These are phyloP conservation scores for Pholis gunnellus DNA, from an alignment of 2,113 vertebrate genomes.

Conservation along the genomic window DNA sequence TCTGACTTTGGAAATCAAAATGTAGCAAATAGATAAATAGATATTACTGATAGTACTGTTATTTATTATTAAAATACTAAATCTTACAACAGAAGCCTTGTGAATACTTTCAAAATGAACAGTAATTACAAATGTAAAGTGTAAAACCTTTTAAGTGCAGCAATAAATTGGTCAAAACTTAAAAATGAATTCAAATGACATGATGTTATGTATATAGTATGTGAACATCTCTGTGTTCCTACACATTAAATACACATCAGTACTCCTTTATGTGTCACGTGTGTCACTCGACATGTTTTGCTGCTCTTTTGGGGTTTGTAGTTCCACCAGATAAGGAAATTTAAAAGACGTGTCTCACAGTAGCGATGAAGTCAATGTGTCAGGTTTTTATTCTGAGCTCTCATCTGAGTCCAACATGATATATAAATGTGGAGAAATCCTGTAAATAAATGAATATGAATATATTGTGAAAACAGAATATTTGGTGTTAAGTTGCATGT, in stretches of 20 bases:
- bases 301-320: background rate
- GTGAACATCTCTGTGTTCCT: background rate
- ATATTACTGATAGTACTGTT: background rate
- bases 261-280: constrained; percentile 3
- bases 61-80: background rate
- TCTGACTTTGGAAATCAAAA: background rate
- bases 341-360: background rate
- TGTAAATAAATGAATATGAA: background rate
- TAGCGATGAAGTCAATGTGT: background rate
- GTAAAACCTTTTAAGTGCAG: background rate
- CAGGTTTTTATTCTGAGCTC: background rate
- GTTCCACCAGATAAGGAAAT: background rate
- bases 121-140: background rate
- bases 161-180: background rate
- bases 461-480: background rate
- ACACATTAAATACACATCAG: background rate
- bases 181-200: background rate
- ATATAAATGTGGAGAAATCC: background rate
- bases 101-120: background rate
- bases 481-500: background rate
- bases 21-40: background rate
- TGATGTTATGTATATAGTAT: too few relatives aligned
- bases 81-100: background rate
- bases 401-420: background rate
- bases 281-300: background rate